Conservation (phyloP, 1,140 invertebrate genomes). For the Paraescarpia echinospica region DNA sequence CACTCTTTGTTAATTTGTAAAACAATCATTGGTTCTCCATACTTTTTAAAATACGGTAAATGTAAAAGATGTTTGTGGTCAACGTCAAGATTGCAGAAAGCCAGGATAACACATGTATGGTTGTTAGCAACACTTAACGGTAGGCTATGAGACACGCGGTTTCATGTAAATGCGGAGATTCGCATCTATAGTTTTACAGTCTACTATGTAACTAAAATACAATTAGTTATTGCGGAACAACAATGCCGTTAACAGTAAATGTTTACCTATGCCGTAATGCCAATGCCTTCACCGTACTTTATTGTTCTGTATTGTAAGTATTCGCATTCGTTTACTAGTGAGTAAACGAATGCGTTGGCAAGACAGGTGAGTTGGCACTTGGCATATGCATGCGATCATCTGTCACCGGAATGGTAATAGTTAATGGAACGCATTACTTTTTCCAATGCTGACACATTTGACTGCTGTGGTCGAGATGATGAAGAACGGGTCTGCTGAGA, state of each 20-base stretch:
- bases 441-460: background rate
- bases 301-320: background rate
- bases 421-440: background rate
- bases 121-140: too few relatives aligned
- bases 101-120: too few relatives aligned
- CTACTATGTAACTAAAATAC: too few relatives aligned
- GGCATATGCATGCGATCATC: background rate
- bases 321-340: background rate
- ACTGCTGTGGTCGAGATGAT: background rate
- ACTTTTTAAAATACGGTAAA: too few relatives aligned
- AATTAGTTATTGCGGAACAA: background rate
- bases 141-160: too few relatives aligned
- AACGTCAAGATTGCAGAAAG: too few relatives aligned
- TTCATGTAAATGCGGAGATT: too few relatives aligned
- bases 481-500: background rate
- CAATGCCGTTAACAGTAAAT: background rate
- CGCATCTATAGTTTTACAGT: too few relatives aligned
- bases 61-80: too few relatives aligned
- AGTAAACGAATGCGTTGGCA: background rate
- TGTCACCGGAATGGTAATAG: background rate
- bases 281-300: background rate
- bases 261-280: background rate
- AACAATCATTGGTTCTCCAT: too few relatives aligned
- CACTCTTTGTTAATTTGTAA: too few relatives aligned
- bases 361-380: background rate